Evolutionary conservation across 2,113 vertebrate species (phyloP), one percentile per base, ranked within the genome.

Genomic region (Serinus canaria): DNA sequence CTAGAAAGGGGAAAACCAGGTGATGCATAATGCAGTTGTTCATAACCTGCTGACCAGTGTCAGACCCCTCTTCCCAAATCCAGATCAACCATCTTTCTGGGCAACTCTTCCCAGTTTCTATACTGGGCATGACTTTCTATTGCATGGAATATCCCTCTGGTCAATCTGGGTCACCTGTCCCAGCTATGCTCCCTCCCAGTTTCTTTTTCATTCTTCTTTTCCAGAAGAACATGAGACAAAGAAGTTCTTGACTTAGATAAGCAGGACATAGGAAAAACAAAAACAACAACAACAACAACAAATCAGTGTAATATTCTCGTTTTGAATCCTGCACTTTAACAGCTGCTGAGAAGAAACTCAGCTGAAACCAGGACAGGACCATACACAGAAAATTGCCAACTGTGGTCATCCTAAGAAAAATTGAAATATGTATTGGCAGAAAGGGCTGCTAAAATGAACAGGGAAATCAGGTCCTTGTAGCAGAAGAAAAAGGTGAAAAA

Each of bases 81-180:
- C n/a, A 78, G 74, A 39, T 39, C 28, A 53, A 24, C 5, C n/a
- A 39, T 3, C 5, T 15, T 28, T 69, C 16, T 46, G 47, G 55
- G 13, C 33, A 69, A 7, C 23, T 53, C 15, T 9, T 23, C n/a
- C 18, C 22, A 23, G 39, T 46, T 53, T 69, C 10, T 46, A 13
- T 13, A 39, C 27, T 33, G 33, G 18, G 11, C 9, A 15, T 23
- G 27, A 44, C 8, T 37, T 60, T 23, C 9, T 27, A 4, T 52
- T 0, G 0, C 3, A 1, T 53, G 33, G 39, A 33, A 28, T 28
- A 76, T 35, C 25, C 20, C 11, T 46, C 27, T 53, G 11, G 9
- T 60, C 39, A 37, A 6, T 35, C 53, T 37, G 25, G 37, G 25
- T 44, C 53, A 37, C 46, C 46, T 68, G 17, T 44, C 14, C 46